Evolutionary conservation across 2,888 invertebrate genomes (phyloP), one percentile per base, ranked within the genome.

Genomic region (Pristionchus maxplancki): DNA sequence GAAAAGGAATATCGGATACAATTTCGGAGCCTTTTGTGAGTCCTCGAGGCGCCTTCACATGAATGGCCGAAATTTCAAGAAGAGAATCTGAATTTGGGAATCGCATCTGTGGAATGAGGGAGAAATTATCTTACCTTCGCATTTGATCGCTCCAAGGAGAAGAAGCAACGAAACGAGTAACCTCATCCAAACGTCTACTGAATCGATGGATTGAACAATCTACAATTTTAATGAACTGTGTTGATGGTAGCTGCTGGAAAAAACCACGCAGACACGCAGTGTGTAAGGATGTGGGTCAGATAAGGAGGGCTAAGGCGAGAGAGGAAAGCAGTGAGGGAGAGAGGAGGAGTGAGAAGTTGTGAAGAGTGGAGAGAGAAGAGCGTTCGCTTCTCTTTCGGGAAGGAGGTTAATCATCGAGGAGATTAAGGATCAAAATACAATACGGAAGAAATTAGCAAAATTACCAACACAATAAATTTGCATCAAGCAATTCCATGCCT

Each of bases 211-310:
- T 31, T 9, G 28, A 64, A 44, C 44, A 17, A 48, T 40, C 11
- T 44, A 37, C 11, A 50, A 9, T 20, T 50, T 15, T 24, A n/a
- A 44, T 9, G 78, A 28, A 28, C 24, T 78, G 31, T 13, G 44
- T 11, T 71, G 34, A 5, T 71, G 37, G 37, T 6, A 37, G 37
- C n/a, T 13, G 13, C 17, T 3, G 71, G 37, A 31, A 9, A 15
- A 37, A 9, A 71, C 31, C 37, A 13, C 28, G 44, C n/a, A 85
- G 85, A 62, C 34, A 64, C 9, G n/a, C 20, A 15, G 64, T 6
- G 62, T 62, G 34, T 28, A 58, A 58, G 62, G 85, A 85, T 85
- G 62, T 85, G 85, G 85, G 85, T 85, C 85, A 85, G 85, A 85
- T 85, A 85, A 64, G 62, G 85, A 64, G 85, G 44, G 48, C 40